Evolutionary conservation across 2,797 vertebrate species (phyloP), one percentile per base, ranked within the genome.

Genomic region (Ambastaia sidthimunki): DNA sequence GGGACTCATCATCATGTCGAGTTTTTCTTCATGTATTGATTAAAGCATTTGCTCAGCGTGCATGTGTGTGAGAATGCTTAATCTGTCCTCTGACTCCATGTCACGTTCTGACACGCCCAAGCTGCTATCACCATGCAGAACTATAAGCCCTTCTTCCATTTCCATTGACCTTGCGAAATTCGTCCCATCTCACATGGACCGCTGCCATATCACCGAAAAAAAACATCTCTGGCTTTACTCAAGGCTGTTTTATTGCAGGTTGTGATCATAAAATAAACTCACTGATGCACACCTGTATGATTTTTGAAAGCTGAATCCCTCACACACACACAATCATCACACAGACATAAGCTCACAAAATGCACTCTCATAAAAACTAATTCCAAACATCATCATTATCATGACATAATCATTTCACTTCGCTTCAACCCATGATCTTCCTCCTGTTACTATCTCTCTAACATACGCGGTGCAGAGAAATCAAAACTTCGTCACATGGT

Each of bases 401-500:
- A 28, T 48, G 47, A 50, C 80, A 78, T 60, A 62, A 75, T 60
- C 83, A 80, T 48, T 72, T 78, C 25, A 84, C 57, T 67, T 80
- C 78, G 31, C 82, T 44, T 80, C 68, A 72, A 77, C 80, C 74
- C 83, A 62, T 74, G 65, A 68, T 74, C 74, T 55, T 80, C 50
- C 78, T 71, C 78, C 59, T 41, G 60, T 83, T 70, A 57, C 25
- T 28, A 79, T 85, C 82, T 76, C 73, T 54, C 82, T 76, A 80
- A 76, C 80, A 52, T 78, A 71, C 50, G 76, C 79, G 52, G 80
- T 86, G 91, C 90, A 86, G 90, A 90, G 84, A 91, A 94, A 93
- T 94, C 91, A 92, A 94, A 93, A 94, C 92, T 92, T 88, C 84
- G 86, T 92, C 91, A 92, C 92, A 91, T 92, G 91, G 88, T 79